Conservation (phyloP, 2,113 vertebrate genomes). For the Indicator maculatus region DNA sequence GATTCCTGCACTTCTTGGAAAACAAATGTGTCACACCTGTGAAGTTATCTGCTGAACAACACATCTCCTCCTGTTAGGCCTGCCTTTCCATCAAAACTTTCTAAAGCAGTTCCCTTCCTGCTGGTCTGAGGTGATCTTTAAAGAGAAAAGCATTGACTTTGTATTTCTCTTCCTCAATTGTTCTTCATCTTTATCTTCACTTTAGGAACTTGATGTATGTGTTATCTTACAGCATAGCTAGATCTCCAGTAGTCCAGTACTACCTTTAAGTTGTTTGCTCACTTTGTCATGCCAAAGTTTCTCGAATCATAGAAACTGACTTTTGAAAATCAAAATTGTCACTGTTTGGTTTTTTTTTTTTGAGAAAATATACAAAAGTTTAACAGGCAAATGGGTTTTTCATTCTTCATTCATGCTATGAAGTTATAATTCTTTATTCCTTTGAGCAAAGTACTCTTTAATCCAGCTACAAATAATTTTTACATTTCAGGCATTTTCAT, state of each 20-base stretch:
- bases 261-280: background rate
- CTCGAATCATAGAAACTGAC: background rate
- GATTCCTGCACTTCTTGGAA: background rate
- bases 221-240: fast-evolving
- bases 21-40: background rate
- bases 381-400: background rate
- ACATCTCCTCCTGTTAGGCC: background rate
- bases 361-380: background rate
- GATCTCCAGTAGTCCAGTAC: background rate
- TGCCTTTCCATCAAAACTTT: background rate
- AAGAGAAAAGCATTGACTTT: background rate
- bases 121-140: background rate
- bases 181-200: background rate
- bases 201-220: background rate
- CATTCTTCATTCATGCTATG: background rate
- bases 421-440: background rate
- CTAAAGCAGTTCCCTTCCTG: background rate
- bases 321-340: background rate
- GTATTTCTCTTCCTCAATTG: background rate
- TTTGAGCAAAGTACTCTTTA: background rate
- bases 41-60: background rate
- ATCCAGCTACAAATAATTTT: background rate
- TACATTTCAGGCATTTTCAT: background rate
- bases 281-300: background rate
- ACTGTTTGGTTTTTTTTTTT: background rate